phyloP scores from a whole-genome alignment of 2,113 vertebrate species.

The Taxidea taxus region DNA sequence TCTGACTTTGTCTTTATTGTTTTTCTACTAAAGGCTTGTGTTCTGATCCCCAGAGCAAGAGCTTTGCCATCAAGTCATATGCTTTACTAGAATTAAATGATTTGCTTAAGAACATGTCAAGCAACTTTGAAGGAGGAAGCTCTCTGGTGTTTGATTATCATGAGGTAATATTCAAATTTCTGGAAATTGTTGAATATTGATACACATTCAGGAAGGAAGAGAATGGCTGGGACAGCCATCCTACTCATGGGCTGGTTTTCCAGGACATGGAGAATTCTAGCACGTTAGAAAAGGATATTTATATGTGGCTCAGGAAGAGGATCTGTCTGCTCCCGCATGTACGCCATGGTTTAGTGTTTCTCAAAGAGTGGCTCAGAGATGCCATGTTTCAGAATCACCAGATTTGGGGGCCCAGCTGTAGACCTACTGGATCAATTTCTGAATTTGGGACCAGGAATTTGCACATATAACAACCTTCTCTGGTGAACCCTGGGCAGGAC shows the following conservation, averaged over 20 bases:
- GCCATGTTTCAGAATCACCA: neutral
- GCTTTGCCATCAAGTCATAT: neutral
- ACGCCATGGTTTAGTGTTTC: neutral
- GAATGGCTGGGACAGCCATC: neutral
- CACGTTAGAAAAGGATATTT: neutral
- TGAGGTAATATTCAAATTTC: neutral
- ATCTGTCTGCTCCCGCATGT: neutral
- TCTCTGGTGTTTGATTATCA: neutral
- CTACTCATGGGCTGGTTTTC: neutral
- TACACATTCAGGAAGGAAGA: neutral
- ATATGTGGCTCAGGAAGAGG: neutral
- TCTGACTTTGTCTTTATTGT: neutral
- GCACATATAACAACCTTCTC: neutral
- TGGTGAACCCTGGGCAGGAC: neutral
- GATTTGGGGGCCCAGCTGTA: neutral
- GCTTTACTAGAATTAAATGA: neutral
- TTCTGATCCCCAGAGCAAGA: neutral
- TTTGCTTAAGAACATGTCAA: constrained; percentile 22
- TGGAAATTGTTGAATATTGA: neutral
- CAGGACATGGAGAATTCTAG: neutral
- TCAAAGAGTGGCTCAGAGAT: neutral
- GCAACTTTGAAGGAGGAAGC: neutral
- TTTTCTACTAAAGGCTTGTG: neutral
- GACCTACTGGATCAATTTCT: neutral
- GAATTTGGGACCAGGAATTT: neutral